Percentiles rank a stretch among this genome's conserved stretches.
Conservation (phyloP, 2,888 invertebrate genomes). For the Chirona hameri region DNA sequence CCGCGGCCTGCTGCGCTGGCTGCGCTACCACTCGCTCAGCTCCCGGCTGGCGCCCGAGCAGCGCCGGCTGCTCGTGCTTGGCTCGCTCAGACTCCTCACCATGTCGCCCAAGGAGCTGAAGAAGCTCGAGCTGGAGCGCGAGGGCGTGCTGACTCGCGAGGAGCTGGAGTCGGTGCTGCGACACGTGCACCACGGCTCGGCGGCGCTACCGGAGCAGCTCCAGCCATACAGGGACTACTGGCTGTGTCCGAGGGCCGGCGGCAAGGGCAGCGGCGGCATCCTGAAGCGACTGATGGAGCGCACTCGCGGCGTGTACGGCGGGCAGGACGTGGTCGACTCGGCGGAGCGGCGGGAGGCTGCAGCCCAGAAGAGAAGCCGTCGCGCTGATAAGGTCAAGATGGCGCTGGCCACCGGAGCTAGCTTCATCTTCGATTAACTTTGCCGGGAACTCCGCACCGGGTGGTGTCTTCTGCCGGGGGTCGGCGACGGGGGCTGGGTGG, state of each 20-base stretch:
- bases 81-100: conserved; percentile 1
- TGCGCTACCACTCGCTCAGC: neutral
- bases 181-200: neutral
- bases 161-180: conserved; percentile 1
- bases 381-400: conserved; percentile 26
- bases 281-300: conserved; percentile 1
- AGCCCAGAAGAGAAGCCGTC: neutral
- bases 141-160: neutral
- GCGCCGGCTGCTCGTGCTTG: neutral
- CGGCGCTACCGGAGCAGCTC: neutral
- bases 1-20: conserved; percentile 9
- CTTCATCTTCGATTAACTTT: neutral
- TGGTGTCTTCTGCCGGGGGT: no score
- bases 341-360: conserved; percentile 13
- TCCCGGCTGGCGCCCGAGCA: no score
- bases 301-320: neutral
- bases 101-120: conserved; percentile 3
- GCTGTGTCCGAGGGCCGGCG: conserved; percentile 1
- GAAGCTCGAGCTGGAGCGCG: conserved; percentile 6
- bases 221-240: neutral
- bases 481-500: no score
- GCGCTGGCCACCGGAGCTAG: conserved; percentile 24
- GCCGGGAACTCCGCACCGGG: no score
- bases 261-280: conserved; percentile 4
- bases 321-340: neutral